Conservation (phyloP, 2,113 vertebrate species). For the Anhinga rufa region DNA sequence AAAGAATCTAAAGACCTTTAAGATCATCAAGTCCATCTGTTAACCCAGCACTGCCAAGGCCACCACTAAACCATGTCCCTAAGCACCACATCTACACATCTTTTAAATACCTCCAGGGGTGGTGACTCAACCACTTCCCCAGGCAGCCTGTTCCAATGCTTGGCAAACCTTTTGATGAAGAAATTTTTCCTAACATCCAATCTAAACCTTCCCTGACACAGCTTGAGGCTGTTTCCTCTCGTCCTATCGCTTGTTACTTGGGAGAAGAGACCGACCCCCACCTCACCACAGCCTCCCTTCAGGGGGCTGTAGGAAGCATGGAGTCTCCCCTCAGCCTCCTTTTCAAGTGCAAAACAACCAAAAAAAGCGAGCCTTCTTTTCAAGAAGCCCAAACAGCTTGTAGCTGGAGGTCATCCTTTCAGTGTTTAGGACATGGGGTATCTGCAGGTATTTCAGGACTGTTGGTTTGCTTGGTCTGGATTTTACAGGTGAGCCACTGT, state of each 20-base stretch:
- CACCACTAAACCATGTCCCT: no score
- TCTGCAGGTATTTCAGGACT: background rate
- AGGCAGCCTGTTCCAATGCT: background rate
- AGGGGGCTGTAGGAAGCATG: no score
- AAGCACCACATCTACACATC: background rate
- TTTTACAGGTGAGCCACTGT: background rate
- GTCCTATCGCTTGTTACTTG: no score
- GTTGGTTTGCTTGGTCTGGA: background rate
- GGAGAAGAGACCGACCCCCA: no score
- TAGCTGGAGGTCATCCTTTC: background rate
- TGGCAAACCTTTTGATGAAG: background rate
- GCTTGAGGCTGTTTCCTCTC: no score
- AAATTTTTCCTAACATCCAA: no score
- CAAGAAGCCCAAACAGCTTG: background rate
- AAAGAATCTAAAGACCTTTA: background rate
- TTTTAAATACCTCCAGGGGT: background rate
- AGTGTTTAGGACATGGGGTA: background rate
- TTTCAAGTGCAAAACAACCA: no score
- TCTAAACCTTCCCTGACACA: no score
- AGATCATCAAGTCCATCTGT: background rate
- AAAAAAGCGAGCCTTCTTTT: background rate
- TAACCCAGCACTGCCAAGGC: no score
- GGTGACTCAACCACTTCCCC: background rate
- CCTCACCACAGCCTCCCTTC: no score
- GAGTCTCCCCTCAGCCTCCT: no score